These are phyloP conservation scores for Acanthaster planci DNA, from an alignment of 35 echinoderm and acorn worm species.

Conservation along the genomic window DNA sequence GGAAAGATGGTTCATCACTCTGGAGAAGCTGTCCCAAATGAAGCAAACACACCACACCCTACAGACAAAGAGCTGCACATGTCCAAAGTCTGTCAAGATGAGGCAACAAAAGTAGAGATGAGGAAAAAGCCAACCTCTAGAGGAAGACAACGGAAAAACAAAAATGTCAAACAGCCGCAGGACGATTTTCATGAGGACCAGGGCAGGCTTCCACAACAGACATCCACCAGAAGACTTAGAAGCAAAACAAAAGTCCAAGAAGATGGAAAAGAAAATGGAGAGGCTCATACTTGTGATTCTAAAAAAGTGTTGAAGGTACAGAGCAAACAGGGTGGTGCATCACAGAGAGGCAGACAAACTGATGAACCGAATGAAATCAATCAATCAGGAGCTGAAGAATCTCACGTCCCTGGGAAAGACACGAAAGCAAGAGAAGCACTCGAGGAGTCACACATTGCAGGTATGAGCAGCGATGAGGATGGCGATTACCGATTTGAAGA, in stretches of 20 bases:
- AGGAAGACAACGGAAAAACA: not conserved
- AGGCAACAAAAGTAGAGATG: too few species aligned
- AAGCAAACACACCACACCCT: too few species aligned
- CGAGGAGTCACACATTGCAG: not conserved
- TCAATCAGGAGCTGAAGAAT: not conserved
- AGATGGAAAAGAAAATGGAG: not conserved
- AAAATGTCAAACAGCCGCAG: not conserved
- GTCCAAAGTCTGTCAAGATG: too few species aligned
- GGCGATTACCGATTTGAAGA: constrained; percentile 14
- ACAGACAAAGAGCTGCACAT: too few species aligned
- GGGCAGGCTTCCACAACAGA: not conserved
- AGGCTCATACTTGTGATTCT: not conserved
- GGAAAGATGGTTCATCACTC: too few species aligned
- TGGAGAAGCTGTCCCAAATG: too few species aligned
- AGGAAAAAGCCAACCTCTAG: not conserved
- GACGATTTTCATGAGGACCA: not conserved
- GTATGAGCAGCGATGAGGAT: not conserved
- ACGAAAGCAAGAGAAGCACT: constrained; percentile 3
- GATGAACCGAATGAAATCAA: not conserved
- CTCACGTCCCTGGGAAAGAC: not conserved
- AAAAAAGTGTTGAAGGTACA: not conserved
- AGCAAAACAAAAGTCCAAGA: not conserved
- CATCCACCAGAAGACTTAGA: not conserved
- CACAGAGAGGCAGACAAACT: constrained; percentile 5
- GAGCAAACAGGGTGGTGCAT: not conserved